These are phyloP conservation scores for Ailurus styani DNA, from an alignment of 2,113 vertebrate genomes.

Conservation along the genomic window DNA sequence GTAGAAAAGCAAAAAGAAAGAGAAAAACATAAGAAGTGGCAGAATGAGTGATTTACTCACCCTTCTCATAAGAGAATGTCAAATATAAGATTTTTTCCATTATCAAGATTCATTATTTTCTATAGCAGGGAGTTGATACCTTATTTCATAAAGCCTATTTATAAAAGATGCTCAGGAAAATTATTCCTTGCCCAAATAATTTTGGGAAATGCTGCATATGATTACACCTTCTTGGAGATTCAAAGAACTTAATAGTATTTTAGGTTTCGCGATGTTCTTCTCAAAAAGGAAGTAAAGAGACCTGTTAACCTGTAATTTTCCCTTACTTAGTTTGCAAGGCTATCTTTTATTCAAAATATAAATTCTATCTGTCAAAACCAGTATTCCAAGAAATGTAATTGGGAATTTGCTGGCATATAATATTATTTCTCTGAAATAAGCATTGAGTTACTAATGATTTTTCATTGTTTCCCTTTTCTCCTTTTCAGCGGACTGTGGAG, in stretches of 20 bases:
- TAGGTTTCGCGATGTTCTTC: neutral
- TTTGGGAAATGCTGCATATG: neutral
- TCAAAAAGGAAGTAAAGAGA: neutral
- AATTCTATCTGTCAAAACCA: neutral
- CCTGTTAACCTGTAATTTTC: neutral
- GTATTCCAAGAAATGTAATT: neutral
- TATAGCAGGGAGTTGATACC: neutral
- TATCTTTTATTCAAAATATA: neutral
- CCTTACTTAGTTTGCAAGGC: neutral
- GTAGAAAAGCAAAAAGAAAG: neutral
- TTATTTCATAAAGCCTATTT: neutral
- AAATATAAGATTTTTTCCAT: neutral
- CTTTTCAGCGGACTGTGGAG: slow-evolving; percentile 91
- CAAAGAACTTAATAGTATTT: neutral
- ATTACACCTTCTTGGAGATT: neutral
- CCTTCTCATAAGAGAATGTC: neutral
- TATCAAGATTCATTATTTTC: neutral
- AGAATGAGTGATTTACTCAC: neutral
- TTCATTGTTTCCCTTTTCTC: slow-evolving; percentile 62
- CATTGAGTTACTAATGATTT: neutral
- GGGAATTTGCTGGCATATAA: neutral
- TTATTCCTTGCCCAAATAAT: neutral
- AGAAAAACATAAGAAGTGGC: neutral
- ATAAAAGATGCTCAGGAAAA: neutral
- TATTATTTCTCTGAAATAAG: neutral